Conservation (phyloP, 2,888 invertebrate species). For the Oligia strigilis region DNA sequence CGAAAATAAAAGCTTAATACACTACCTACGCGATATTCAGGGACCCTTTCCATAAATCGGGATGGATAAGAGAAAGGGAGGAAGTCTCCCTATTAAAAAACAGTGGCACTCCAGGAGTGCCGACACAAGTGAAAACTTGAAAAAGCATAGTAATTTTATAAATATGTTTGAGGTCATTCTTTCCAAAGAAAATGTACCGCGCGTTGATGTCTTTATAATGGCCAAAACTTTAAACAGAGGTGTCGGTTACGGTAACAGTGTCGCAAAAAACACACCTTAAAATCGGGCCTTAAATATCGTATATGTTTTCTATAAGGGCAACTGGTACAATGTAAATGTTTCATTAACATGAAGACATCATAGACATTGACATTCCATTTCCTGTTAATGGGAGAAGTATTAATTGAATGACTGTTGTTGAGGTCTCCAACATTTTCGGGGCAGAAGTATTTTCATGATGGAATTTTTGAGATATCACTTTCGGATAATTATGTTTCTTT, state of each 20-base stretch:
- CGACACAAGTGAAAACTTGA: too few species aligned
- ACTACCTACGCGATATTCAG: background rate
- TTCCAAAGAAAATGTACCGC: too few species aligned
- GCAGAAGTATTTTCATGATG: background rate
- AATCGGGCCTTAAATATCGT: background rate
- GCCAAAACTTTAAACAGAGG: too few species aligned
- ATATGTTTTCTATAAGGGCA: too few species aligned
- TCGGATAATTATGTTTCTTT: background rate
- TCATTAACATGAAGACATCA: background rate
- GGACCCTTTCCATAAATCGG: too few species aligned
- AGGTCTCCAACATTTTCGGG: background rate
- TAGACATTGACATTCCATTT: background rate
- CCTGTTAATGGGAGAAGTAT: background rate
- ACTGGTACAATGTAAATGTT: background rate
- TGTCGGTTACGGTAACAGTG: too few species aligned
- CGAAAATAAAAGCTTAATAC: background rate
- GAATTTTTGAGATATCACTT: background rate
- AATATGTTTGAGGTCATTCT: too few species aligned
- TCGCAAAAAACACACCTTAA: background rate
- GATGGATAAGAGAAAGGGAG: too few species aligned
- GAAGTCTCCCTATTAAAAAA: too few species aligned
- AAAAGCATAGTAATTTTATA: too few species aligned
- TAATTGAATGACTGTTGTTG: background rate
- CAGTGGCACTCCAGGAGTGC: too few species aligned
- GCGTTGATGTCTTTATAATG: too few species aligned